Percentiles rank a stretch among this genome's conserved stretches.
These are phyloP conservation scores for Polylopha cassiicola DNA, from an alignment of 2,888 invertebrate genomes.

Conservation along the genomic window DNA sequence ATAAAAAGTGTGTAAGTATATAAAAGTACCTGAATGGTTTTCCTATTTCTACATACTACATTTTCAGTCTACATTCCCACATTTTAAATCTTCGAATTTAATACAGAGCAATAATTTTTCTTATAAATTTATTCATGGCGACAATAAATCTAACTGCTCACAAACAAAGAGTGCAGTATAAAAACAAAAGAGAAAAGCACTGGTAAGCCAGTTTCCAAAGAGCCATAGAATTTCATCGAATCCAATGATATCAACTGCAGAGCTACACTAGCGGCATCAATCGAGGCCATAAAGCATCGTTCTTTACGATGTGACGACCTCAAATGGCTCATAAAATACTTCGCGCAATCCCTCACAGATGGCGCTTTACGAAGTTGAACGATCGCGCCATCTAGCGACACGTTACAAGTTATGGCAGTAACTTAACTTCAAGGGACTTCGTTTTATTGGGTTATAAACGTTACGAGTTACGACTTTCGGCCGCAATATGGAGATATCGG, in stretches of 20 bases:
- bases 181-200: conserved; percentile 2
- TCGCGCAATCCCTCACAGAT: conserved; percentile 59
- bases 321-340: conserved; percentile 70
- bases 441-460: conserved; percentile 76
- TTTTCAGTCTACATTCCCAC: too few species aligned
- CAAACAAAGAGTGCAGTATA: too few species aligned
- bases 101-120: too few species aligned
- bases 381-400: conserved; percentile 58
- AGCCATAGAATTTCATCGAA: conserved; percentile 16
- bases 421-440: conserved; percentile 39
- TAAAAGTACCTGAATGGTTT: too few species aligned
- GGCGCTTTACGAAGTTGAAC: conserved; percentile 47
- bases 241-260: conserved; percentile 32
- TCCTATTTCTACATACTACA: too few species aligned
- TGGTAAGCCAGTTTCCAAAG: conserved; percentile 7
- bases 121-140: too few species aligned
- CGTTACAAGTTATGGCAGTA: conserved; percentile 36
- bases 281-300: conserved; percentile 61
- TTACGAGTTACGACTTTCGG: conserved; percentile 64
- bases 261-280: conserved; percentile 70
- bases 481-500: conserved; percentile 73
- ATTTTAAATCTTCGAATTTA: too few species aligned
- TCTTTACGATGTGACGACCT: conserved; percentile 68
- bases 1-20: too few species aligned
- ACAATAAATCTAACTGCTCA: too few species aligned